phyloP scores from a whole-genome alignment of 2,113 vertebrate species.

The Ardeotis arabs region DNA sequence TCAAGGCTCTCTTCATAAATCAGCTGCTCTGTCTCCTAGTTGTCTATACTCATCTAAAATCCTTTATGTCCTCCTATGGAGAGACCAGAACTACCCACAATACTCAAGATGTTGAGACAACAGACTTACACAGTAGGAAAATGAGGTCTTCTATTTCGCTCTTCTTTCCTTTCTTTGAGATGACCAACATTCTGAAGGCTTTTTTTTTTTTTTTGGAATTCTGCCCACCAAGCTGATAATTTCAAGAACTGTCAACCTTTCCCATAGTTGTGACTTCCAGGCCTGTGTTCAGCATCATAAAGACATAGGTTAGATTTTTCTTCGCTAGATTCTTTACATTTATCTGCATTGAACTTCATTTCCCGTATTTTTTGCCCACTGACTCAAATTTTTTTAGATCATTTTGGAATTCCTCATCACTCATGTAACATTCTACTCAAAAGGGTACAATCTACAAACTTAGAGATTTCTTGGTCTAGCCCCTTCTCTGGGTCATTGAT shows the following conservation, averaged over 20 bases:
- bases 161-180: not conserved
- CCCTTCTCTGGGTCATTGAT: not conserved
- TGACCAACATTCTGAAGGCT: not conserved
- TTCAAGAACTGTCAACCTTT: not conserved
- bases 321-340: not conserved
- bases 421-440: not conserved
- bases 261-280: not conserved
- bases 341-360: not conserved
- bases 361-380: not conserved
- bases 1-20: not conserved
- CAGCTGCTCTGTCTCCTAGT: not conserved
- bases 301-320: not conserved
- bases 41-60: not conserved
- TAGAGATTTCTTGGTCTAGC: not conserved
- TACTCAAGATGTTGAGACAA: not conserved
- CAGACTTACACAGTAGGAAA: not conserved
- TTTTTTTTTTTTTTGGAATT: too few species aligned
- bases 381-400: not conserved
- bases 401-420: not conserved
- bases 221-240: not conserved
- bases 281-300: not conserved
- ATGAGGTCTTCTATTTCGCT: not conserved
- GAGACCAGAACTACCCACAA: not conserved
- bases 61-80: not conserved
- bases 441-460: not conserved